These are phyloP conservation scores for Melanerpes formicivorus DNA, from an alignment of 2,113 vertebrate species.

Conservation along the genomic window DNA sequence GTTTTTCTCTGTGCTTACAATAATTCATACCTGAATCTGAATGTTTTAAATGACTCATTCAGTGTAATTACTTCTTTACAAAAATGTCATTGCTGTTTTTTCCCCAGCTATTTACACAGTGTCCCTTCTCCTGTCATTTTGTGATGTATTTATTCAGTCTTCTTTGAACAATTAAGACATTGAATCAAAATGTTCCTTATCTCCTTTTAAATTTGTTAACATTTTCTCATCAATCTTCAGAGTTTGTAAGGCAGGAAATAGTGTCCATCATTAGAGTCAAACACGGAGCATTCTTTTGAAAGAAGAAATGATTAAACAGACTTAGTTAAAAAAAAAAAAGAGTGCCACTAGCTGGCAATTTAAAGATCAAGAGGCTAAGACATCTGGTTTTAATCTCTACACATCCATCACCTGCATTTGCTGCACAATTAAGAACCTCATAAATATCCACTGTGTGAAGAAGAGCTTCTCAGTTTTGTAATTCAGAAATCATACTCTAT, in stretches of 20 bases:
- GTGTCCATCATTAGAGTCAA: conserved; percentile 16
- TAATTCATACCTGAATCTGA: neutral
- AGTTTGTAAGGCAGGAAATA: conserved; percentile 16
- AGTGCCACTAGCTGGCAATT: conserved; percentile 42
- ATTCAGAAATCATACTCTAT: conserved; percentile 54
- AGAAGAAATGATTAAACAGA: conserved; percentile 41
- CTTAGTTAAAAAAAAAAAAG: neutral
- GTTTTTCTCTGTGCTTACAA: neutral
- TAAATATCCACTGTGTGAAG: conserved; percentile 54
- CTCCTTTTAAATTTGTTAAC: conserved; percentile 13
- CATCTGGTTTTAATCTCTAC: conserved; percentile 73
- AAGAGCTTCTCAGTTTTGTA: conserved; percentile 52
- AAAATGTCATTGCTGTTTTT: neutral
- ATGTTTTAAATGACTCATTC: neutral
- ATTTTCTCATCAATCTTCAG: neutral
- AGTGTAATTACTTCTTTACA: neutral
- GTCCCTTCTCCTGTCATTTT: neutral
- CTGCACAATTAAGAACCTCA: conserved; percentile 63
- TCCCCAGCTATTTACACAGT: neutral
- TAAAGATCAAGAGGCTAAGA: conserved; percentile 44
- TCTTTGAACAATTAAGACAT: neutral
- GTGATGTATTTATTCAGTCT: neutral
- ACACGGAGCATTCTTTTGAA: conserved; percentile 5
- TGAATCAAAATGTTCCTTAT: conserved; percentile 11
- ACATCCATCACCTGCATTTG: conserved; percentile 60